A percentile compares a stretch with the other conserved stretches of the same genome.
Conservation (phyloP, 2,888 invertebrate genomes). For the Diarsia rubi region DNA sequence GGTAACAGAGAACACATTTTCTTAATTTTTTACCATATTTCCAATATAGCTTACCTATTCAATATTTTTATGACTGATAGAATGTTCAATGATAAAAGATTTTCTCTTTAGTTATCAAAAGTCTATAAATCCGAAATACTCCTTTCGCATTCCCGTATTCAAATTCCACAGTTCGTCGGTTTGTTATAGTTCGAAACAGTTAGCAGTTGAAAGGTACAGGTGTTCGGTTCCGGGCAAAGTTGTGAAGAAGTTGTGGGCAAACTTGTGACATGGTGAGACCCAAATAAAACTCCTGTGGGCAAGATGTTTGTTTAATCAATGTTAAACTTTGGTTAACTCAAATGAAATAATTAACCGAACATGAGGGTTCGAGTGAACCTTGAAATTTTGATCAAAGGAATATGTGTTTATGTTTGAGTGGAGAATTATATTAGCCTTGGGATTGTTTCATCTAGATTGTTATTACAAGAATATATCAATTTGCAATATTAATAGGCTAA, state of each 20-base stretch:
- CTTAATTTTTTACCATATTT: neutral
- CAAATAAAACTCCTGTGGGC: slow-evolving; percentile 45
- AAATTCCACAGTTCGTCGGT: slow-evolving; percentile 45
- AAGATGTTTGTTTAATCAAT: slow-evolving; percentile 44
- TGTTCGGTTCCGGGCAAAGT: slow-evolving; percentile 55
- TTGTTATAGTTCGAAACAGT: slow-evolving; percentile 51
- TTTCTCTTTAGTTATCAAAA: neutral
- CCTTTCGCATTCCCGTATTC: slow-evolving; percentile 12
- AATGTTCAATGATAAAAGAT: neutral
- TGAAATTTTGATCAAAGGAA: slow-evolving; percentile 1
- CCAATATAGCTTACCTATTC: neutral
- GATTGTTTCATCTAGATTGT: neutral
- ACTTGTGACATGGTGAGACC: slow-evolving; percentile 45
- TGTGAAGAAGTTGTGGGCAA: slow-evolving; percentile 51
- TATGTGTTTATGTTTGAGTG: neutral
- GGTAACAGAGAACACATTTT: neutral
- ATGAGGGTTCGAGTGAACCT: neutral
- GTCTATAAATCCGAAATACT: neutral
- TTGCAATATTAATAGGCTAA: neutral
- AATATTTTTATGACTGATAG: neutral
- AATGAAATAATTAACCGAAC: slow-evolving; percentile 48
- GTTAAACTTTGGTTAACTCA: slow-evolving; percentile 48
- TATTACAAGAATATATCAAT: neutral
- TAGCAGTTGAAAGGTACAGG: slow-evolving; percentile 59
- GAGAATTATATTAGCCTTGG: neutral